Percentiles rank a stretch among this genome's conserved stretches.
Evolutionary conservation across 2,888 invertebrate genomes (phyloP).

Genomic region (Keiferia lycopersicella): DNA sequence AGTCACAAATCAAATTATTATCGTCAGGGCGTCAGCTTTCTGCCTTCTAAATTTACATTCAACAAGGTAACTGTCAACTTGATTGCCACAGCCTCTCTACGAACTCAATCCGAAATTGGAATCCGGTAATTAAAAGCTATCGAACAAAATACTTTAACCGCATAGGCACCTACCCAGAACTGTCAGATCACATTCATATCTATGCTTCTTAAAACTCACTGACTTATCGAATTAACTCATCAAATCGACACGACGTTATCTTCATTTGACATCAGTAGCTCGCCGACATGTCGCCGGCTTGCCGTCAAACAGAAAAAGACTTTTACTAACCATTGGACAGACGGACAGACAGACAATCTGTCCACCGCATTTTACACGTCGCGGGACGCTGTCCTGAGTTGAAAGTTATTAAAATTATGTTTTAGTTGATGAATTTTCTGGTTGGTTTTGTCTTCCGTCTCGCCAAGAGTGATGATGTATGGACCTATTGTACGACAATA

Average conservation of each 20-base stretch:
- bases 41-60: background rate
- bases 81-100: background rate
- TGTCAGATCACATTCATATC: constrained; percentile 20
- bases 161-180: constrained; percentile 1
- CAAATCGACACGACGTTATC: constrained; percentile 64
- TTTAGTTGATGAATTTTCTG: constrained; percentile 19
- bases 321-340: constrained; percentile 19
- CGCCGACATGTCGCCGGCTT: background rate
- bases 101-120: constrained; percentile 7
- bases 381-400: constrained; percentile 46
- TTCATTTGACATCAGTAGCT: constrained; percentile 62
- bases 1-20: no score
- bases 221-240: constrained; percentile 69
- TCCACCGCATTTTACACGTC: constrained; percentile 51
- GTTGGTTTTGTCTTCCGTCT: background rate
- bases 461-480: background rate
- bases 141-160: constrained; percentile 17
- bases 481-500: background rate
- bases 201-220: constrained; percentile 13
- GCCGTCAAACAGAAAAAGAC: constrained; percentile 8
- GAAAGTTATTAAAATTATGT: constrained; percentile 24
- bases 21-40: background rate
- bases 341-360: constrained; percentile 50
- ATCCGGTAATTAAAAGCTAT: constrained; percentile 15
- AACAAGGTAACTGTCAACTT: background rate